Evolutionary conservation across 2,888 invertebrate genomes (phyloP), one percentile per base, ranked within the genome.

Genomic region (Glaucopsyche alexis): DNA sequence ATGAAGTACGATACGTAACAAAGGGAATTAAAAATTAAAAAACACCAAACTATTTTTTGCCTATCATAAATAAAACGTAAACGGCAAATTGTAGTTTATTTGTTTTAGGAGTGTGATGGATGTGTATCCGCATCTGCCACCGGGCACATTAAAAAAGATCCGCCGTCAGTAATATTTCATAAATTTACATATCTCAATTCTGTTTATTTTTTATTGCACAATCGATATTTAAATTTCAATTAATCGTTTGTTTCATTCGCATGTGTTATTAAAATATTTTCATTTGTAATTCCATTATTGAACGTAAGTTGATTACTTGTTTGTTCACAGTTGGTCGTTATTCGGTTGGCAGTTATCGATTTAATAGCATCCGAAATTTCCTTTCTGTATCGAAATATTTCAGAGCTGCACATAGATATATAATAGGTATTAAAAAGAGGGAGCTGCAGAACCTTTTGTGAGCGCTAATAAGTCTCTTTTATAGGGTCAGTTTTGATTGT

Each of bases 321-420:
- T 69, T 69, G 45, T 49, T 29, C 19, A 49, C 49, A 69, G 7
- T 72, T n/a, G 70, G 38, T 50, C 13, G 47, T 73, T 60, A 70
- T 64, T 71, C 73, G 60, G 19, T 75, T 47, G 69, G 49, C 50
- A 71, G 73, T 76, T 78, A 77, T 76, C 75, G 76, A 74, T 76
- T 76, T 77, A 78, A 77, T 76, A 74, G 72, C 75, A 75, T 52
- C 6, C 29, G 29, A 60, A 38, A 60, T 60, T 60, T 60, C 14
- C 60, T 38, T 38, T 60, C 29, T 38, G 60, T 29, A 13, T 13
- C 8, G 47, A 9, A 11, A 11, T 47, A 13, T 11, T 47, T 47
- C 29, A 2, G 29, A 29, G 1, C 29, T 29, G 29, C 29, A 4
- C n/a, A n/a, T n/a, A n/a, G n/a, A n/a, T n/a, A n/a, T n/a, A n/a